Base-by-base conservation (phyloP, 2,113 vertebrate genomes). In the Apodemus sylvaticus region DNA sequence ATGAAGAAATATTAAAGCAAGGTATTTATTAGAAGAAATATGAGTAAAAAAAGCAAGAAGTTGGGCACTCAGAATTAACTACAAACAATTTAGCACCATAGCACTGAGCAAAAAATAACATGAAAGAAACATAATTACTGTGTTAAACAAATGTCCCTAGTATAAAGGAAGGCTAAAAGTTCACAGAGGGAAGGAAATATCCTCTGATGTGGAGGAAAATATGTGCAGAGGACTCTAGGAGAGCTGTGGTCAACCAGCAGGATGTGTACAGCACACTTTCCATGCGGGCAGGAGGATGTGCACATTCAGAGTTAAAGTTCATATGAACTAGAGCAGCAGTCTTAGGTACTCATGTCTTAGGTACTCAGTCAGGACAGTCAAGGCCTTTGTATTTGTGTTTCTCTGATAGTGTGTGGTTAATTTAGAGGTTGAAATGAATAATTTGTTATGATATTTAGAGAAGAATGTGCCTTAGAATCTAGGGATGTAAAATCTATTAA, bases 151-250 rank as follows among this genome's bases (percentile, higher is more conserved):
- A 96, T 70, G 92, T 79, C 90, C 42, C 86, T 26, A 6, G 24
- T 4, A 68, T n/a, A 96, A 92, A 96, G 97, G 86, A 91, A 96
- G 64, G 91, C 79, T 34, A 94, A 90, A 96, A 96, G 96, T 95
- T 97, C 92, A 97, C 0, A 1, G 8, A n/a, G 78, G n/a, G 83
- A 90, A 42, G 60, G 60, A 97, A 91, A 86, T 89, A 78, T n/a
- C 26, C 45, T 93, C 91, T 95, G 82, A 78, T 71, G 93, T 95
- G 7, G 81, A 17, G 24, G 95, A 53, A 96, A 98, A 11, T 81
- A 51, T 11, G 71, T 1, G 0, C 7, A 24, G 24, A 45, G 3
- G n/a, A 22, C 7, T 79, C 36, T 86, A 96, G 85, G 62, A 2
- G 77, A 91, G 81, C 24, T 39, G 13, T 19, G 51, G 93, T 19